Base-by-base conservation (phyloP, 1,140 invertebrate species). In the Pachyrhynchus sulphureomaculatus region DNA sequence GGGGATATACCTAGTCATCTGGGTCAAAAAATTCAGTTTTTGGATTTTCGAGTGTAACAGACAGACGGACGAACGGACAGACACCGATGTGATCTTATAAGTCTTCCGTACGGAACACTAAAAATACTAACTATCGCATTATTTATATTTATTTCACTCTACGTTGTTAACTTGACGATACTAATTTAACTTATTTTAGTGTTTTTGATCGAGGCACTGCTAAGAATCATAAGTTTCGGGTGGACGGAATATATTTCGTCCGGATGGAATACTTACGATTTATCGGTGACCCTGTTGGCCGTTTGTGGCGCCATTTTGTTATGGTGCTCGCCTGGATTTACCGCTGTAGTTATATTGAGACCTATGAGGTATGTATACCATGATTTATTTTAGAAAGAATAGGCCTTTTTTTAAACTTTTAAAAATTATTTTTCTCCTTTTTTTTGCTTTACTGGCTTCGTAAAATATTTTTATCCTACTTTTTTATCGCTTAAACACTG, bases 201-300 rank as follows among this genome's bases (percentile, higher is more conserved):
- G 62, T 93, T 91, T 75, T 79, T 85, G 5, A 36, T 86, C 1
- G 91, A 93, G 80, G 87, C 87, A n/a, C 72, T 84, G 0, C 71
- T 90, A 0, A 89, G 91, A 71, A 84, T 92, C 36, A 78, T 91
- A 63, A 90, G 86, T 5, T 78, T 89, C 36, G 92, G 92, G 17
- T 78, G 87, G 41, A 69, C 71, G 9, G 81, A 83, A 61, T 94
- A 94, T 71, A 83, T 93, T 32, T 83, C 84, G 56, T 90, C 87
- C 39, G 91, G 90, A 9, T 95, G 93, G 93, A 94, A 95, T 76
- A 79, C 89, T 13, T 94, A 91, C 77, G 92, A 95, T 74, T 81
- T 93, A 34, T 78, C 84, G 24, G 88, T 91, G 3, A 90, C 89
- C 1, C 64, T 89, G 24, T 79, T 86, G 61, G 84, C 85, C 3